These are phyloP conservation scores for Exaiptasia diaphana DNA, from an alignment of 64 coral and sea anemone species.

Conservation along the genomic window DNA sequence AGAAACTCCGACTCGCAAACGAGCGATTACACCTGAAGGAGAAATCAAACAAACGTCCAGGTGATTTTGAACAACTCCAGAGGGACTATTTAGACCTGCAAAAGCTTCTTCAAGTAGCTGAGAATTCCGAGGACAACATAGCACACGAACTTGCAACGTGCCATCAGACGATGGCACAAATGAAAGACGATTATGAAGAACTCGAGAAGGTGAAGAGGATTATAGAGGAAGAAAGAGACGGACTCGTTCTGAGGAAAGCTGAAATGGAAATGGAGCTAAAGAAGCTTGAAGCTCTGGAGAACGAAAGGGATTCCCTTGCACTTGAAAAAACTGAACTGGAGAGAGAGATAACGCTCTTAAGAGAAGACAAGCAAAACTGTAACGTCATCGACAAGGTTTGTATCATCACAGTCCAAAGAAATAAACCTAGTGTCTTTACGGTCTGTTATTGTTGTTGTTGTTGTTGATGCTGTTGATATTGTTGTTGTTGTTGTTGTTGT, in stretches of 20 bases:
- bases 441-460: too few relatives aligned
- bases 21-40: slow-evolving; percentile 60
- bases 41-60: slow-evolving; percentile 35
- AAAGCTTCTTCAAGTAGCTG: slow-evolving; percentile 76
- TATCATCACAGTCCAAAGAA: too few relatives aligned
- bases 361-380: slow-evolving; percentile 4
- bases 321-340: slow-evolving; percentile 64
- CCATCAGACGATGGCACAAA: slow-evolving; percentile 41
- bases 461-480: too few relatives aligned
- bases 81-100: slow-evolving; percentile 68
- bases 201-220: slow-evolving; percentile 54
- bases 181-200: slow-evolving; percentile 63
- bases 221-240: slow-evolving; percentile 52
- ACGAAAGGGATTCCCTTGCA: slow-evolving; percentile 46
- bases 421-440: too few relatives aligned
- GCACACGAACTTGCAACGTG: slow-evolving; percentile 52
- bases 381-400: not conserved
- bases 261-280: slow-evolving; percentile 66
- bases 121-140: slow-evolving; percentile 80
- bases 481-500: too few relatives aligned
- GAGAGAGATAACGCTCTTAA: slow-evolving; percentile 47
- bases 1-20: slow-evolving; percentile 53
- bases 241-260: slow-evolving; percentile 53
- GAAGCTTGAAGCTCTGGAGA: slow-evolving; percentile 22
- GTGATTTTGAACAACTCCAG: slow-evolving; percentile 44